These are phyloP conservation scores for Cloeon dipterum DNA, from an alignment of 2,888 invertebrate species.

Conservation along the genomic window DNA sequence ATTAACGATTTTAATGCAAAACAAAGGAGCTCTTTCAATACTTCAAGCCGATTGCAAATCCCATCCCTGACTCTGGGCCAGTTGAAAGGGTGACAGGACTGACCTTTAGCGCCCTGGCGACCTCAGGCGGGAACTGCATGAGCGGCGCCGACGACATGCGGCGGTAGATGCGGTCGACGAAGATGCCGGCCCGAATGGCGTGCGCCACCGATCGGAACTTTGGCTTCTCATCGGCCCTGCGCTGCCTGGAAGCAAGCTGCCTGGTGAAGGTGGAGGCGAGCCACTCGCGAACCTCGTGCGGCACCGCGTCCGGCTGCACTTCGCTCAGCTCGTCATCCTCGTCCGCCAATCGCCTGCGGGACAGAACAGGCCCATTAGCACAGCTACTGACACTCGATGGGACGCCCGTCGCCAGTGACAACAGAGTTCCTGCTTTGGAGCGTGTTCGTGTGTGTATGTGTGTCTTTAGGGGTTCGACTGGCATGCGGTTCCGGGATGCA, in stretches of 20 bases:
- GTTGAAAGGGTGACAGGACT: no score
- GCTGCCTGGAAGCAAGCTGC: slow-evolving; percentile 55
- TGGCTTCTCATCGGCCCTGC: slow-evolving; percentile 56
- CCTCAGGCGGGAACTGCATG: slow-evolving; percentile 72
- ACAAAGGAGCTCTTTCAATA: no score
- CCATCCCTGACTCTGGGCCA: no score
- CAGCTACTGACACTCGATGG: no score
- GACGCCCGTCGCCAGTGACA: no score
- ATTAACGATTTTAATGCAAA: no score
- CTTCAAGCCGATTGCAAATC: no score
- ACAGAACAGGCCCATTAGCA: no score
- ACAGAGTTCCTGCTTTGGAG: no score
- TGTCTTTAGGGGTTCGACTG: no score
- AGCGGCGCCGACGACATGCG: slow-evolving; percentile 37
- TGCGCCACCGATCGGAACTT: slow-evolving; percentile 89
- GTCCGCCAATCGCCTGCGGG: slow-evolving; percentile 47
- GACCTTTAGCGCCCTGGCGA: slow-evolving; percentile 69
- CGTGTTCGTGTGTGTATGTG: no score
- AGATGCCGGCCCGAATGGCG: slow-evolving; percentile 87
- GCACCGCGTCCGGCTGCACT: slow-evolving; percentile 89
- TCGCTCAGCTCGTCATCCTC: slow-evolving; percentile 92
- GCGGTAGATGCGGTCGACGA: slow-evolving; percentile 84
- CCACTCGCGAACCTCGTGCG: slow-evolving; percentile 92
- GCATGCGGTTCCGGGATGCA: no score
- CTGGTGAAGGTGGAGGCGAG: slow-evolving; percentile 87